Evolutionary conservation across 2,888 invertebrate genomes (phyloP).

Genomic region (Dendrolimus pini): DNA sequence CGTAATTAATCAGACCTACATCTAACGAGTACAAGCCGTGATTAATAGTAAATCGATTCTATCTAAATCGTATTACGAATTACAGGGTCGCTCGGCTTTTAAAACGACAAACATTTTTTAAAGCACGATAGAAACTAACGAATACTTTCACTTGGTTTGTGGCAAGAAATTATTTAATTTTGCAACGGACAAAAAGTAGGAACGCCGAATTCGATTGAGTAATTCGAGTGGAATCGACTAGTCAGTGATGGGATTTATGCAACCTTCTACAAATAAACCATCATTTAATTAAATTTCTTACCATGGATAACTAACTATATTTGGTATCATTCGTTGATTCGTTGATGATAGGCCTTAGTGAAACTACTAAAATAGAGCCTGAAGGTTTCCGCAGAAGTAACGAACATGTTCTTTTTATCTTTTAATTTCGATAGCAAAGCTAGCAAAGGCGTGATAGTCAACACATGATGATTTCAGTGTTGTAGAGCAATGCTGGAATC

Average conservation of each 20-base stretch:
- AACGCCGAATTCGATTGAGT: conserved; percentile 9
- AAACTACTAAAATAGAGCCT: too few relatives aligned
- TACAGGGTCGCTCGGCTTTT: neutral
- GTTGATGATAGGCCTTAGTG: too few relatives aligned
- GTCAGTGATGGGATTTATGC: neutral
- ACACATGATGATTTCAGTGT: too few relatives aligned
- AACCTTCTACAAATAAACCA: neutral
- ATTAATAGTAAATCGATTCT: neutral
- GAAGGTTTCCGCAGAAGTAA: too few relatives aligned
- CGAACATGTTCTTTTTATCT: too few relatives aligned
- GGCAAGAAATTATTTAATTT: conserved; percentile 11
- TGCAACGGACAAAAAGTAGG: conserved; percentile 8
- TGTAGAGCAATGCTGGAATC: too few relatives aligned
- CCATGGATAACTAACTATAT: too few relatives aligned
- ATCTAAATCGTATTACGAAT: neutral
- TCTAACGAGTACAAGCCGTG: neutral
- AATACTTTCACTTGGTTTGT: conserved; percentile 15
- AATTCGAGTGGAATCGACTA: conserved; percentile 3
- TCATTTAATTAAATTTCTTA: too few relatives aligned
- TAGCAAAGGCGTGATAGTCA: too few relatives aligned
- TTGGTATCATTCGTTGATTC: too few relatives aligned
- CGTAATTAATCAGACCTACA: neutral
- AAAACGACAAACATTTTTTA: neutral
- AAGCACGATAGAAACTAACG: conserved; percentile 3
- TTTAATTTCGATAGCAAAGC: too few relatives aligned